Conservation (phyloP, 2,888 invertebrate genomes). For the Hypsopygia costalis region DNA sequence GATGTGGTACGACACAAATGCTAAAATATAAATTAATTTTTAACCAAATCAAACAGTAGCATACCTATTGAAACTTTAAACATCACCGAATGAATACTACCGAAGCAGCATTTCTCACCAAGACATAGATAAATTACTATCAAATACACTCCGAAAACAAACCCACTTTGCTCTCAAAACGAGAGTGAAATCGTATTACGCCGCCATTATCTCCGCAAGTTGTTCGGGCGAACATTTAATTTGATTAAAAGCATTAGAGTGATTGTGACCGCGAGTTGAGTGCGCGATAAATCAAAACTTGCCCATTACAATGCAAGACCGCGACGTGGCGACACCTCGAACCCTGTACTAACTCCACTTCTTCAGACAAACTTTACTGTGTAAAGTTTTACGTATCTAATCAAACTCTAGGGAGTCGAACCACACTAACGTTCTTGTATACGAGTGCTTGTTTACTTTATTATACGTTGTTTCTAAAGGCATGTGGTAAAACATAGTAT, state of each 20-base stretch:
- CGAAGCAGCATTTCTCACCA: too few relatives aligned
- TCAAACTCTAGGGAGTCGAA: constrained; percentile 43
- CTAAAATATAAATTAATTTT: too few relatives aligned
- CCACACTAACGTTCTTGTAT: too few relatives aligned
- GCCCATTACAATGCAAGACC: constrained; percentile 52
- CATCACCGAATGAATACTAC: too few relatives aligned
- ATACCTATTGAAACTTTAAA: too few relatives aligned
- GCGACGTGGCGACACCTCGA: constrained; percentile 41
- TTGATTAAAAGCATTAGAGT: constrained; percentile 53
- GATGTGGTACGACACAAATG: too few relatives aligned
- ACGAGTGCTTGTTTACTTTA: too few relatives aligned
- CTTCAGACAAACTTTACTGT: constrained; percentile 55
- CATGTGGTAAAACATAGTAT: too few relatives aligned
- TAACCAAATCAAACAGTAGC: too few relatives aligned
- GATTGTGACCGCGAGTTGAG: constrained; percentile 41
- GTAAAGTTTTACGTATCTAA: constrained; percentile 54
- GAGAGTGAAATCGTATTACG: constrained; percentile 16
- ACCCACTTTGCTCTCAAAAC: constrained; percentile 1
- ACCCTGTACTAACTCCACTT: constrained; percentile 41
- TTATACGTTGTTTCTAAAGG: too few relatives aligned
- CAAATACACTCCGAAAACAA: constrained; percentile 2
- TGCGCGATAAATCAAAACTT: constrained; percentile 68
- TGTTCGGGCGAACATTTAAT: constrained; percentile 34
- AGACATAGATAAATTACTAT: constrained; percentile 1
- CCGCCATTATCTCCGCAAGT: constrained; percentile 26